A percentile compares a stretch with the other conserved stretches of the same genome.
Conservation (phyloP, 2,888 invertebrate species). For the Agrilus mali region DNA sequence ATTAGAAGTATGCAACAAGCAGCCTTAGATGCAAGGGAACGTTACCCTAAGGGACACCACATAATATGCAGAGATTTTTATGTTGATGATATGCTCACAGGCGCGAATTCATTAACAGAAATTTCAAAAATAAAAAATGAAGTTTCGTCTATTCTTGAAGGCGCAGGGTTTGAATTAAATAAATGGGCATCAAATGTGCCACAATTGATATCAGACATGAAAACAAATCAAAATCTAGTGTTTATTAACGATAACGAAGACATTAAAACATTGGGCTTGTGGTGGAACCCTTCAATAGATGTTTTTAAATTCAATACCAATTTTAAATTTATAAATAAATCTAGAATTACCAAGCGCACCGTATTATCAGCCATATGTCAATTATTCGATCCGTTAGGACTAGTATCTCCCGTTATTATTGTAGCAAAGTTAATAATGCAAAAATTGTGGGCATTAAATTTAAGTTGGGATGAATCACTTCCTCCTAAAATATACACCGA, state of each 20-base stretch:
- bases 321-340: not conserved
- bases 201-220: not conserved
- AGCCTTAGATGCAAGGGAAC: too few relatives aligned
- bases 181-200: slow-evolving; percentile 5
- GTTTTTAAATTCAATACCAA: not conserved
- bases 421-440: not conserved
- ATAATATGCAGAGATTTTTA: too few relatives aligned
- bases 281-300: slow-evolving; percentile 2
- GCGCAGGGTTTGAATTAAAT: slow-evolving; percentile 2
- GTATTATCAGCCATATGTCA: not conserved
- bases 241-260: slow-evolving; percentile 1
- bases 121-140: slow-evolving; percentile 1
- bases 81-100: too few relatives aligned
- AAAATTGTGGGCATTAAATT: not conserved
- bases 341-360: not conserved
- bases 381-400: slow-evolving; percentile 1
- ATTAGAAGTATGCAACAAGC: too few relatives aligned
- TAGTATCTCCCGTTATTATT: not conserved
- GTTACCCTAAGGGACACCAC: not conserved
- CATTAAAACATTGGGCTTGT: slow-evolving; percentile 3
- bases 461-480: slow-evolving; percentile 1
- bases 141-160: not conserved
- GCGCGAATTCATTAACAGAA: not conserved
- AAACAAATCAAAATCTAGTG: not conserved
- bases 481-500: too few relatives aligned